These are phyloP conservation scores for Drosophila mettleri DNA, from an alignment of 2,888 invertebrate species.

Conservation along the genomic window DNA sequence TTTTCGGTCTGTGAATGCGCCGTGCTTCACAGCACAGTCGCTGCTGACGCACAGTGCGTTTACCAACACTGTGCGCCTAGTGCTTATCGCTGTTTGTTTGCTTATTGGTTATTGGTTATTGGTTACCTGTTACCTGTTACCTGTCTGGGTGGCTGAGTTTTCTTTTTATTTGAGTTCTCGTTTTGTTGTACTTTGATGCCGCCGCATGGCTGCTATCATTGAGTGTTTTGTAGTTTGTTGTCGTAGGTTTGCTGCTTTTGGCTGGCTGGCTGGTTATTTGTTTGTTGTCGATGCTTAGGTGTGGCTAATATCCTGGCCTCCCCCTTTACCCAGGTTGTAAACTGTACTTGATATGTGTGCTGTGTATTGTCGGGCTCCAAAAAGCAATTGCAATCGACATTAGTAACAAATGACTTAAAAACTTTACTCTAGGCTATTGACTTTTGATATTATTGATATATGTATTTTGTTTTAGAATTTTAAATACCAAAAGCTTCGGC, in stretches of 20 bases:
- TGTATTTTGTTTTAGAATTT: slow-evolving; percentile 54
- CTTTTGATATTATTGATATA: slow-evolving; percentile 11
- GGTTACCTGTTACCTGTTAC: slow-evolving; percentile 16
- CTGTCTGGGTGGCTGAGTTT: slow-evolving; percentile 44
- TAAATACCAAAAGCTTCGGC: slow-evolving; percentile 45
- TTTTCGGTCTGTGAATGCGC: slow-evolving; percentile 35
- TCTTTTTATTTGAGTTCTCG: not conserved
- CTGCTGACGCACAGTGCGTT: slow-evolving; percentile 34
- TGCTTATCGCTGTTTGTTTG: slow-evolving; percentile 16
- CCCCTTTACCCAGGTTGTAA: slow-evolving; percentile 49
- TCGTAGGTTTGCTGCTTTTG: slow-evolving; percentile 31
- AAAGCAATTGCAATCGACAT: slow-evolving; percentile 29
- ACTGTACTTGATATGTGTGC: slow-evolving; percentile 58
- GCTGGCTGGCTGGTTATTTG: slow-evolving; percentile 29
- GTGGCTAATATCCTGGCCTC: slow-evolving; percentile 40
- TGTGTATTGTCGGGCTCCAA: slow-evolving; percentile 11
- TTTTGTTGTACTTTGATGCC: slow-evolving; percentile 24
- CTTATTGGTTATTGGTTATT: slow-evolving; percentile 12
- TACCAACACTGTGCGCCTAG: slow-evolving; percentile 37
- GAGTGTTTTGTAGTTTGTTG: slow-evolving; percentile 34
- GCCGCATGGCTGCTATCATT: slow-evolving; percentile 15
- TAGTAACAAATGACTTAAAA: slow-evolving; percentile 43
- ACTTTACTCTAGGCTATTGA: slow-evolving; percentile 71
- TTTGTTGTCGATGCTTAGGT: slow-evolving; percentile 33
- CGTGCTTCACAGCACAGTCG: slow-evolving; percentile 42